Percentiles rank a stretch among this genome's conserved stretches.
Evolutionary conservation across 2,797 vertebrate genomes (phyloP).

Genomic region (Rhyacichthys aspro): DNA sequence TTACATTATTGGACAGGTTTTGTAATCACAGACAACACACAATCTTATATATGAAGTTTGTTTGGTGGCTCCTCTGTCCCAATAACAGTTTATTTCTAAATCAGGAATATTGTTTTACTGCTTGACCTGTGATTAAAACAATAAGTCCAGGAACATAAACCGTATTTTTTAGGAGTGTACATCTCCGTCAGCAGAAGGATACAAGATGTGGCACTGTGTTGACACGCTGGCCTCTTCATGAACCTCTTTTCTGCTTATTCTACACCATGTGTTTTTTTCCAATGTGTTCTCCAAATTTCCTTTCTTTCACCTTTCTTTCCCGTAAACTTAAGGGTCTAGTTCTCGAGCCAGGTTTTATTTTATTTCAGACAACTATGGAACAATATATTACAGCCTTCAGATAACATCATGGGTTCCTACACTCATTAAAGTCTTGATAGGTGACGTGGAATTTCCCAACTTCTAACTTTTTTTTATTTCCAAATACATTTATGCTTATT

Average conservation of each 20-base stretch:
- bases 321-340: conserved; percentile 18
- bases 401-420: conserved; percentile 3
- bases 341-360: conserved; percentile 14
- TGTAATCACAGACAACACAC: too few species aligned
- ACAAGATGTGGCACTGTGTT: conserved; percentile 32
- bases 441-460: neutral
- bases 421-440: neutral
- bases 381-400: conserved; percentile 13
- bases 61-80: too few species aligned
- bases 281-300: conserved; percentile 24
- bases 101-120: conserved; percentile 65
- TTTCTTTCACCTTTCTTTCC: conserved; percentile 28
- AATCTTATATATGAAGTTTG: too few species aligned
- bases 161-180: too few species aligned
- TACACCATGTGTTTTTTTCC: conserved; percentile 37
- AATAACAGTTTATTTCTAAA: conserved; percentile 16
- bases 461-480: neutral
- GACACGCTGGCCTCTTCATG: conserved; percentile 54
- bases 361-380: conserved; percentile 3
- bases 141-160: conserved; percentile 52
- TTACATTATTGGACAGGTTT: too few species aligned
- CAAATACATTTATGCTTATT: neutral
- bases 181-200: conserved; percentile 31
- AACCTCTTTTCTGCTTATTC: conserved; percentile 54
- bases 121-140: conserved; percentile 63